phyloP scores from a whole-genome alignment of 2,113 vertebrate species.

The Tychaedon coryphoeus region DNA sequence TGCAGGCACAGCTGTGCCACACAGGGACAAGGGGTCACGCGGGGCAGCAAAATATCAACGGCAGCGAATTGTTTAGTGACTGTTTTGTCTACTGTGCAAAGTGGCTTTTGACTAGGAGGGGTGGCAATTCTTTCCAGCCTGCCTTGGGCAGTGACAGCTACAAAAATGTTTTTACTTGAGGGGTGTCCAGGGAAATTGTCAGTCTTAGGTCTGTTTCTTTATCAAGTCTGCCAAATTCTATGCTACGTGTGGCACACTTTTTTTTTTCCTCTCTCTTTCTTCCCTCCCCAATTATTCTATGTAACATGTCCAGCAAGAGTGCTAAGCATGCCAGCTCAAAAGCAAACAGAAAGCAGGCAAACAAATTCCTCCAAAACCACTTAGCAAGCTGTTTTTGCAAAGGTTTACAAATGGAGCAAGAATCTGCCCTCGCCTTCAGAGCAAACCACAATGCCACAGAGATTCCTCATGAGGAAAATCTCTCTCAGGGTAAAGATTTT shows the following conservation, averaged over 20 bases:
- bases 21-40: not conserved
- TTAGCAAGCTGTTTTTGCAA: not conserved
- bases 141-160: slow-evolving; percentile 5
- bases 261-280: not conserved
- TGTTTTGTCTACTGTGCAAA: slow-evolving; percentile 21
- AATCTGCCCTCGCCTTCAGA: not conserved
- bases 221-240: not conserved
- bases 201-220: not conserved
- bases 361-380: not conserved
- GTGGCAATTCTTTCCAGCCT: not conserved
- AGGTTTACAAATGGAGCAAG: not conserved
- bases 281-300: not conserved
- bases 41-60: slow-evolving; percentile 29
- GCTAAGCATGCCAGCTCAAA: not conserved
- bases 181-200: not conserved
- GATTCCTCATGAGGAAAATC: not conserved
- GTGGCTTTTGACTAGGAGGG: not conserved
- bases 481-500: not conserved
- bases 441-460: not conserved
- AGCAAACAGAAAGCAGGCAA: not conserved
- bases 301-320: not conserved
- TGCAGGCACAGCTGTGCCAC: not conserved
- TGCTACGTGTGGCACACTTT: not conserved
- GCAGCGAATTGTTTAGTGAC: slow-evolving; percentile 28
- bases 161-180: not conserved